Evolutionary conservation across 2,113 vertebrate genomes (phyloP).

Genomic region (Nesoenas mayeri): DNA sequence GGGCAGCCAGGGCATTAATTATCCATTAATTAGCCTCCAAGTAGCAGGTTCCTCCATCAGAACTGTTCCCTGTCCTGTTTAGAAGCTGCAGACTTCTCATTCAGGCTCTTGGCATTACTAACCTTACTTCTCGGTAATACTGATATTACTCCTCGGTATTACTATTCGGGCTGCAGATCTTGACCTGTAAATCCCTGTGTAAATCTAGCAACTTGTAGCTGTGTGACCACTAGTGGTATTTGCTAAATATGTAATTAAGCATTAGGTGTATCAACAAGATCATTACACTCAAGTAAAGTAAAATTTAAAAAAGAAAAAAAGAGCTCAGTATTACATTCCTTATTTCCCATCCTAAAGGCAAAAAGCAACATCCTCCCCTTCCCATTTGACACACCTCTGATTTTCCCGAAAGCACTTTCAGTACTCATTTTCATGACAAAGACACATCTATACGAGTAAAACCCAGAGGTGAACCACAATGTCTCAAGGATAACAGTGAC

Average conservation of each 20-base stretch:
- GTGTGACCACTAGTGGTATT: neutral
- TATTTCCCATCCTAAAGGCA: neutral
- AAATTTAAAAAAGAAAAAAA: neutral
- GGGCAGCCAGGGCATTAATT: neutral
- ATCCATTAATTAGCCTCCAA: neutral
- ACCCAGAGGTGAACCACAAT: rapidly evolving
- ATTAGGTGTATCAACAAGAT: neutral
- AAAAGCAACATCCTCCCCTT: neutral
- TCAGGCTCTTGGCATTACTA: neutral
- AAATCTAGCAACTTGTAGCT: neutral
- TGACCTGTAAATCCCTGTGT: neutral
- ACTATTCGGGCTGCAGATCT: neutral
- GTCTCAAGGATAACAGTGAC: neutral
- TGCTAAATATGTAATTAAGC: neutral
- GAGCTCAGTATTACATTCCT: neutral
- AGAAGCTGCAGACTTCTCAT: neutral
- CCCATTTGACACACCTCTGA: rapidly evolving
- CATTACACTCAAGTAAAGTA: neutral
- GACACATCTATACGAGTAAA: neutral
- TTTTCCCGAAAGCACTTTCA: neutral
- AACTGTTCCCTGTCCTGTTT: neutral
- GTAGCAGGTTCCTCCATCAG: neutral
- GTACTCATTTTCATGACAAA: neutral
- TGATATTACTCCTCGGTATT: neutral
- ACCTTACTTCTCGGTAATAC: neutral